These are phyloP conservation scores for Helicoverpa assulta DNA, from an alignment of 2,888 invertebrate species.

Conservation along the genomic window DNA sequence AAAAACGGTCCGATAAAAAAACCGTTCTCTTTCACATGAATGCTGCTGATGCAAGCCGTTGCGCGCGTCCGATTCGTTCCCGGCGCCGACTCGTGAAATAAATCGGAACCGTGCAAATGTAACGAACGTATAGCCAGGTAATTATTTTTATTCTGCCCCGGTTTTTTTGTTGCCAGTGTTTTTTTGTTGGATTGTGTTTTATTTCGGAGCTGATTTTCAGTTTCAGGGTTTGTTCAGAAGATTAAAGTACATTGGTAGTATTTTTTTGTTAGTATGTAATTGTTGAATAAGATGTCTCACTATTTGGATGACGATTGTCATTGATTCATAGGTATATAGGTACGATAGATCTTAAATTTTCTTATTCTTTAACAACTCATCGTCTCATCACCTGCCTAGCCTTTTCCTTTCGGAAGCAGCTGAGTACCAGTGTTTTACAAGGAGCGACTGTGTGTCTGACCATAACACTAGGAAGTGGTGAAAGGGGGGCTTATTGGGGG, in stretches of 20 bases:
- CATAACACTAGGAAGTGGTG: too few relatives aligned
- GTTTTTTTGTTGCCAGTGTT: background rate
- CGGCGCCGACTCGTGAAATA: conserved; percentile 59
- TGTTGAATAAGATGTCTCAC: too few relatives aligned
- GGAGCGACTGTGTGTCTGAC: too few relatives aligned
- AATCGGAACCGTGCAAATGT: conserved; percentile 65
- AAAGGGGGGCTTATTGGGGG: too few relatives aligned
- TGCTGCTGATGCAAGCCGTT: conserved; percentile 60
- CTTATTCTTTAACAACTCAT: too few relatives aligned
- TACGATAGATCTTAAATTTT: too few relatives aligned
- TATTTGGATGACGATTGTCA: too few relatives aligned
- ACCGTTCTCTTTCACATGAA: conserved; percentile 68
- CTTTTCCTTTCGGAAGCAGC: too few relatives aligned
- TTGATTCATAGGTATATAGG: too few relatives aligned
- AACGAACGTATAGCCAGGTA: conserved; percentile 34
- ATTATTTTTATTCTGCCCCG: conserved; percentile 33
- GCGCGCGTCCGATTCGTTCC: conserved; percentile 47
- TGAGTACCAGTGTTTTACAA: too few relatives aligned
- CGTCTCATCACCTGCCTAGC: too few relatives aligned
- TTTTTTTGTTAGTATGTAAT: background rate
- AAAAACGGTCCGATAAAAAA: conserved; percentile 60
- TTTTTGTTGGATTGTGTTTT: conserved; percentile 6
- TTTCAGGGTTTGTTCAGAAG: background rate
- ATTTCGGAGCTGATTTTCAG: background rate
- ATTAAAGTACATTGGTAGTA: background rate